Base-by-base conservation (phyloP, 2,888 invertebrate species). In the Urechis unicinctus region DNA sequence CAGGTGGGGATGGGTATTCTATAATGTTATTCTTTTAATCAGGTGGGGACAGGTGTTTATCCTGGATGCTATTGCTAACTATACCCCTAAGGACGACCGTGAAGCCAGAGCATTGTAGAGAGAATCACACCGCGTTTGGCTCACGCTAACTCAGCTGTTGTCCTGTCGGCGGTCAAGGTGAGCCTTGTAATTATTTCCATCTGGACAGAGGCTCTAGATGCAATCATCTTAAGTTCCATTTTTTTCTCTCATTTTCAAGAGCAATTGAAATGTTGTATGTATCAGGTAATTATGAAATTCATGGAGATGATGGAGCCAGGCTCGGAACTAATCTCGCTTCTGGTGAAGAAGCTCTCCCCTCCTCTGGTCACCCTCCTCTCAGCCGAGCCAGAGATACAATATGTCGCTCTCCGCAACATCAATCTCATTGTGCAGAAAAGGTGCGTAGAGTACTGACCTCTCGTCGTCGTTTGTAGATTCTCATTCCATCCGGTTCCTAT, bases 81-180 rank as follows among this genome's bases (percentile, higher is more conserved):
- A 97, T 80, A 88, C 88, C 48, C 97, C 98, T 0, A 87, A 92
- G 66, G 97, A 98, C 80, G 92, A 97, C 67, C 85, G 96, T 47
- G 97, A 98, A 78, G 97, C 97, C 97, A 98, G 80, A 96, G 63
- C 75, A 63, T 65, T 22, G 63, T 62, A 55, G 65, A 65, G 51
- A 50, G 65, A 52, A 59, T 65, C 22, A 60, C 65, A 9, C 65
- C 65, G 0, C 43, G 64, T 29, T 82, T 98, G 59, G 97, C 98
- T 3, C 98, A 98, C 80, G 98, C 98, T 2, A 98, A 98, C 80
- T 97, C 98, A 1, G 98, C 98, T 5, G 98, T 98, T 26, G 98
- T 98, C 0, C 82, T 98, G 0, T 96, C 96, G 25, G 96, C 98
- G 52, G 96, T 98, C 31, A 98, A 97, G 85, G 91, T 89, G 61